Evolutionary conservation across 2,888 invertebrate genomes (phyloP).

Genomic region (Papilio elwesi): DNA sequence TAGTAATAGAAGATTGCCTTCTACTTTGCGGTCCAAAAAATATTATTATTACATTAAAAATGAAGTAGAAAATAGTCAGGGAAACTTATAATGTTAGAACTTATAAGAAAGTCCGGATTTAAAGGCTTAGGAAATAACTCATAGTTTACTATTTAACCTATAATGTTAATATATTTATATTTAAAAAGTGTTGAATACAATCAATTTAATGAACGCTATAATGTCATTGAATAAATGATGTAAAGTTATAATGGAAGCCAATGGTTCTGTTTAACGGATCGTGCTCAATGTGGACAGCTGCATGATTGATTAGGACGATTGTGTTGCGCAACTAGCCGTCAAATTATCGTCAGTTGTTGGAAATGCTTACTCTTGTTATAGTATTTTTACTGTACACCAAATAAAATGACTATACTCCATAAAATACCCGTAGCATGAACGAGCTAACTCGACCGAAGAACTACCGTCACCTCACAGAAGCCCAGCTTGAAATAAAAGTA

Average conservation of each 20-base stretch:
- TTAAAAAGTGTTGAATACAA: too few species aligned
- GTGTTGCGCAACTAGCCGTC: neutral
- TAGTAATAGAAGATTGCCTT: conserved; percentile 14
- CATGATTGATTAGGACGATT: conserved; percentile 11
- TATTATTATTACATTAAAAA: conserved; percentile 2
- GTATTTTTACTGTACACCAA: too few species aligned
- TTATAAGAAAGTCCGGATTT: neutral
- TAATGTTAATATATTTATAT: too few species aligned
- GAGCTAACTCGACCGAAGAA: too few species aligned
- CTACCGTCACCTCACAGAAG: too few species aligned
- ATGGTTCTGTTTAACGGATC: neutral
- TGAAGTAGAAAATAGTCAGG: neutral
- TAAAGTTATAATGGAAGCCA: neutral
- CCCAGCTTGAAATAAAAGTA: too few species aligned
- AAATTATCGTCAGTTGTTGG: neutral
- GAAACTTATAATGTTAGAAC: neutral
- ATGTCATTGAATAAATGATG: neutral
- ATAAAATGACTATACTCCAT: too few species aligned
- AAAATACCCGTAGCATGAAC: too few species aligned
- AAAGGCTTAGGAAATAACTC: neutral
- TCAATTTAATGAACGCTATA: neutral
- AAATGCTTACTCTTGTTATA: too few species aligned
- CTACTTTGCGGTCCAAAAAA: conserved; percentile 3
- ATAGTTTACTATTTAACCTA: too few species aligned
- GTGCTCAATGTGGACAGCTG: neutral